These are phyloP conservation scores for Cyanoramphus novaezelandiae DNA, from an alignment of 2,113 vertebrate species.

Conservation along the genomic window DNA sequence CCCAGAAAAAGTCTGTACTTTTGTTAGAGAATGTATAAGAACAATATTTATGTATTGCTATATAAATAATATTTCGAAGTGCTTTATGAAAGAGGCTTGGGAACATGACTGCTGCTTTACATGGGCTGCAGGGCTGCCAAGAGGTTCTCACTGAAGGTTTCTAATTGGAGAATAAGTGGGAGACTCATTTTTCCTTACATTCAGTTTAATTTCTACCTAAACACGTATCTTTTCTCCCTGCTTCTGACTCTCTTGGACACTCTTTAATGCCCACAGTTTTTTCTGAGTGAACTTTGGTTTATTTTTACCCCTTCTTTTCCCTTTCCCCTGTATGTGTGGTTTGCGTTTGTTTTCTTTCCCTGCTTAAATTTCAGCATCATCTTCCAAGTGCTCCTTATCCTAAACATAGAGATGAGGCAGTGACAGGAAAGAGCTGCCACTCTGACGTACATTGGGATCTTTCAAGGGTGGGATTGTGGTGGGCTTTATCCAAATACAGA, in stretches of 20 bases:
- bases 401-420: conserved; percentile 8
- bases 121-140: neutral
- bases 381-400: neutral
- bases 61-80: neutral
- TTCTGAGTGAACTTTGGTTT: neutral
- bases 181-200: neutral
- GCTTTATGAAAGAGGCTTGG: neutral
- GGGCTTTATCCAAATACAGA: conserved; percentile 41
- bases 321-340: neutral
- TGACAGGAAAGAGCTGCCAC: conserved; percentile 30
- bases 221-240: neutral
- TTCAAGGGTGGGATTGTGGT: neutral
- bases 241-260: neutral
- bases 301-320: neutral
- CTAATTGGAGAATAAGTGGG: neutral
- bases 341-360: conserved; percentile 26
- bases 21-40: neutral
- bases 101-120: neutral
- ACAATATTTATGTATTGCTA: neutral
- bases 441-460: conserved; percentile 37
- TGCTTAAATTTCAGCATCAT: conserved; percentile 10
- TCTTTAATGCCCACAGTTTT: neutral
- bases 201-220: neutral
- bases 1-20: neutral
- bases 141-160: neutral